These are phyloP conservation scores for Clarias fuscus DNA, from an alignment of 2,797 vertebrate genomes.

Conservation along the genomic window DNA sequence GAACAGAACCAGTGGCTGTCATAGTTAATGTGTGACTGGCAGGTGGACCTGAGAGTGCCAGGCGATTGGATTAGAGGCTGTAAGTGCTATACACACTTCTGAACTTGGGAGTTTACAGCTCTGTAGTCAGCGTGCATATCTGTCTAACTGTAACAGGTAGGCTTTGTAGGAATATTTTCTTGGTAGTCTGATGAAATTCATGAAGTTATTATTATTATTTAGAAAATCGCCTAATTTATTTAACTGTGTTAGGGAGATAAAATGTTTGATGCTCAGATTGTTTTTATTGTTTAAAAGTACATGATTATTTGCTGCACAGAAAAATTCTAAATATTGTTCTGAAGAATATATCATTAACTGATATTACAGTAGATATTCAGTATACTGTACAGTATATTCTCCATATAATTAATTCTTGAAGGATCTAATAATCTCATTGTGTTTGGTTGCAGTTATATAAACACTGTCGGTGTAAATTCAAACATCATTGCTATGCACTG, in stretches of 20 bases:
- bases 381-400: not conserved
- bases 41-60: not conserved
- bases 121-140: not conserved
- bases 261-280: not conserved
- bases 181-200: not conserved
- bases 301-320: not conserved
- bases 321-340: not conserved
- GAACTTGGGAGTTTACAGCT: slow-evolving; percentile 12
- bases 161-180: not conserved
- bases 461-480: not conserved
- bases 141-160: not conserved
- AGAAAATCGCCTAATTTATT: not conserved
- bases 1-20: not conserved
- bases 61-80: not conserved
- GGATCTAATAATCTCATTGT: not conserved
- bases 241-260: not conserved
- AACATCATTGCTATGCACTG: no score
- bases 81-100: not conserved
- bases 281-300: no score
- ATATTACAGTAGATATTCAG: not conserved
- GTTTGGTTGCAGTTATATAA: not conserved
- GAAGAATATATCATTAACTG: not conserved
- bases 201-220: not conserved
- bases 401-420: not conserved
- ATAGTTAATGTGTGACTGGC: slow-evolving; percentile 42